Base-by-base conservation (phyloP, 2,797 vertebrate genomes). In the Gobio occitaniae region DNA sequence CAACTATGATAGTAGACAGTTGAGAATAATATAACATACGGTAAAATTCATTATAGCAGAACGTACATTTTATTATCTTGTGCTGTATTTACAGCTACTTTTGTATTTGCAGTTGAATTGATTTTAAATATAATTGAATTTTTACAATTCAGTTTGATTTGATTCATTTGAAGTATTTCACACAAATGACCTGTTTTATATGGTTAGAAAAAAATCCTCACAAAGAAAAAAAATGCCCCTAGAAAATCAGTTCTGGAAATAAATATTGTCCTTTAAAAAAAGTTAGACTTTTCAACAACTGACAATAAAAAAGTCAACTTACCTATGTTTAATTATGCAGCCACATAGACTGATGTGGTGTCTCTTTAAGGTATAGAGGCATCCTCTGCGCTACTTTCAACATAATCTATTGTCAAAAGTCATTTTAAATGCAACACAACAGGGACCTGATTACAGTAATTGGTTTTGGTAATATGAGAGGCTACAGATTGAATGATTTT, bases 361-460 rank as follows among this genome's bases (percentile, higher is more conserved):
- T 44, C 11, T 56, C 21, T 84, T 84, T 21, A 65, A 44, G 50
- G 36, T 44, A 68, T 6, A 19, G n/a, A 84, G 38, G 10, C 19
- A 54, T 52, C 32, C 4, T 56, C 10, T 66, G 47, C 16, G 10
- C 66, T 47, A 54, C 65, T 48, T 59, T 48, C 17, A 77, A 78
- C 74, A 48, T 61, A 41, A 17, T 59, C 25, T 84, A 36, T 70
- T 77, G 69, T 82, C 70, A 78, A 83, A 16, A 69, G 79, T 77
- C 19, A 78, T 77, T 84, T 65, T 0, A 69, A 41, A 72, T 72
- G 68, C 25, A 77, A 54, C 71, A 75, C 66, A 84, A 68, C 63
- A 81, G 47, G 50, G 74, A 75, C 11, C 38, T 72, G 77, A 84
- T 82, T 85, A 85, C 75, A 85, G 75, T 86, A 76, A 85, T 79